Conservation (phyloP, 2,888 invertebrate species). For the Chrysolina americana region DNA sequence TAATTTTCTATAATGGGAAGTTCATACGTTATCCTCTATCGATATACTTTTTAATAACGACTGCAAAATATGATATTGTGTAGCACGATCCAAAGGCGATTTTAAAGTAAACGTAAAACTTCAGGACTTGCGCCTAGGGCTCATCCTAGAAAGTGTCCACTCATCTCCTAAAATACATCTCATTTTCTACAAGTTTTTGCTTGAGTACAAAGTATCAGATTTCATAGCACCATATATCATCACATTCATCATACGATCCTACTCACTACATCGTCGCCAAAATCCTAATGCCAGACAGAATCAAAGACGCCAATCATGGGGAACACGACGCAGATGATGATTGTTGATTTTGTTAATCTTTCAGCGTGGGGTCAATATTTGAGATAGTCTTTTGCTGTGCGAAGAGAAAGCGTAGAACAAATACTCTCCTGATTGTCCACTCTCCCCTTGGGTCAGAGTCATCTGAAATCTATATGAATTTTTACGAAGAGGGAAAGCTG, state of each 20-base stretch:
- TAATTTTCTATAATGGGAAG: too few relatives aligned
- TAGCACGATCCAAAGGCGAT: too few relatives aligned
- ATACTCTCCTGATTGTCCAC: constrained; percentile 48
- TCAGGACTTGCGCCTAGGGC: too few relatives aligned
- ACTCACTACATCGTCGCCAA: constrained; percentile 30
- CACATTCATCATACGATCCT: not conserved
- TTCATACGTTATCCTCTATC: too few relatives aligned
- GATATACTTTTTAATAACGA: too few relatives aligned
- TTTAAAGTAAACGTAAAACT: too few relatives aligned
- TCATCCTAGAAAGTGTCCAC: too few relatives aligned
- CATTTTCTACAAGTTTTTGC: too few relatives aligned
- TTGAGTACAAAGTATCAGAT: too few relatives aligned
- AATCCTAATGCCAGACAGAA: constrained; percentile 16
- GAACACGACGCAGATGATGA: constrained; percentile 44
- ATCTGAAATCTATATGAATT: constrained; percentile 16
- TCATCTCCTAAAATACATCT: too few relatives aligned
- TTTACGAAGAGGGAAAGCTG: not conserved
- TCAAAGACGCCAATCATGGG: constrained; percentile 44
- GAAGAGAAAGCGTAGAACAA: constrained; percentile 49
- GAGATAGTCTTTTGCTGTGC: constrained; percentile 51
- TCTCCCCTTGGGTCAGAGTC: constrained; percentile 40
- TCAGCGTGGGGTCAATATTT: constrained; percentile 50
- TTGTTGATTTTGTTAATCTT: constrained; percentile 52
- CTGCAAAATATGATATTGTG: too few relatives aligned
- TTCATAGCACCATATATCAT: too few relatives aligned